Percentiles rank a stretch among this genome's conserved stretches.
Evolutionary conservation across 2,113 vertebrate genomes (phyloP).

Genomic region (Poecile atricapillus): DNA sequence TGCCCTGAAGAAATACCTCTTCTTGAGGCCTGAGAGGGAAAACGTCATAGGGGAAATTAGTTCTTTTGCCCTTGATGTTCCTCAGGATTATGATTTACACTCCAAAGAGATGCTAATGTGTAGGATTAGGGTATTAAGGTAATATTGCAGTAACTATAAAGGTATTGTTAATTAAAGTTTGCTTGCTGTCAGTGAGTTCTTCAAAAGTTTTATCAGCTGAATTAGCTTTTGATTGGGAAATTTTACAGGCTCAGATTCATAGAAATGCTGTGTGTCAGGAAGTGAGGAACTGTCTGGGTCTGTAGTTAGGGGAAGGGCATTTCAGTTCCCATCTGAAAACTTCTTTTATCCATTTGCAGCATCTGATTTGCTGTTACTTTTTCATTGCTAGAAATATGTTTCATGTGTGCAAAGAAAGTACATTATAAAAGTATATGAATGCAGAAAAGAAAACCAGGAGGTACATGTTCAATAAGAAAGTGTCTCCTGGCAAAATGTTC

Average conservation of each 20-base stretch:
- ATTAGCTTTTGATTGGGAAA: not conserved
- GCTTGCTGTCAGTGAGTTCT: not conserved
- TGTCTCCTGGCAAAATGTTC: not conserved
- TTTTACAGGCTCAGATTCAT: not conserved
- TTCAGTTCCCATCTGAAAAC: not conserved
- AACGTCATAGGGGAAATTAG: not conserved
- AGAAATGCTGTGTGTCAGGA: not conserved
- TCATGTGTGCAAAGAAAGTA: not conserved
- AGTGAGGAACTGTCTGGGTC: not conserved
- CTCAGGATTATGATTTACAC: not conserved
- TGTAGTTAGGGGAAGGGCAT: not conserved
- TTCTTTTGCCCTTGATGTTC: not conserved
- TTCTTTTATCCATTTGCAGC: not conserved
- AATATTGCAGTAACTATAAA: not conserved
- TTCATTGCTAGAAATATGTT: not conserved
- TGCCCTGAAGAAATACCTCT: not conserved
- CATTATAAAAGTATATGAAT: not conserved
- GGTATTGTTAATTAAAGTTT: not conserved
- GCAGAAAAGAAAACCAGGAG: not conserved
- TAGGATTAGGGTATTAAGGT: not conserved
- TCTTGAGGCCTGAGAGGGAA: not conserved
- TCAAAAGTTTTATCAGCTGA: not conserved
- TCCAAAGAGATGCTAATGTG: not conserved
- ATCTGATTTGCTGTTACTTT: not conserved
- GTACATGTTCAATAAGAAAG: not conserved